Percentiles rank a stretch among this genome's conserved stretches.
These are phyloP conservation scores for Zygaena filipendulae DNA, from an alignment of 2,888 invertebrate genomes.

Conservation along the genomic window DNA sequence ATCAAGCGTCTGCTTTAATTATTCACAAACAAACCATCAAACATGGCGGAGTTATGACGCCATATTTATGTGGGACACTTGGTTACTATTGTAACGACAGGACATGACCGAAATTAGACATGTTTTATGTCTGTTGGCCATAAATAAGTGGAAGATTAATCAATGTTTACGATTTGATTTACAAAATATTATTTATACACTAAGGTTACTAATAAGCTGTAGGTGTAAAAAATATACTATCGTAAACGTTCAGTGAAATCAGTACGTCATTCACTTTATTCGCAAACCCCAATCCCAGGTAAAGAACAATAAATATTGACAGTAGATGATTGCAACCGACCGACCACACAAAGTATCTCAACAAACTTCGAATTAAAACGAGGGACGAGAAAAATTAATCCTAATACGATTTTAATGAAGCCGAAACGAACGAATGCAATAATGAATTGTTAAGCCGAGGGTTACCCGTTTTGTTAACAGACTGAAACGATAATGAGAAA, in stretches of 20 bases:
- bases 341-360: constrained; percentile 59
- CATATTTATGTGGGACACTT: constrained; percentile 26
- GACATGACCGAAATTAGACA: constrained; percentile 26
- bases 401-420: constrained; percentile 70
- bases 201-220: too few species aligned
- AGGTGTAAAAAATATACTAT: too few species aligned
- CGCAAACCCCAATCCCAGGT: too few species aligned
- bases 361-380: constrained; percentile 63
- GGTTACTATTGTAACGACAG: constrained; percentile 27
- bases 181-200: too few species aligned
- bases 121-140: too few species aligned
- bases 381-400: constrained; percentile 67
- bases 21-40: constrained; percentile 25
- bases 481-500: constrained; percentile 30
- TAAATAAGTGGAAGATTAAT: too few species aligned
- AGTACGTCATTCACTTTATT: constrained; percentile 14
- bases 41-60: constrained; percentile 21
- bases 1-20: too few species aligned
- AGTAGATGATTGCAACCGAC: constrained; percentile 59
- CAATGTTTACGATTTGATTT: too few species aligned
- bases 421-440: constrained; percentile 62
- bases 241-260: too few species aligned
- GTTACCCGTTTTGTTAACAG: constrained; percentile 41
- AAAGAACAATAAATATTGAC: constrained; percentile 61
- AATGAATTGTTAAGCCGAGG: constrained; percentile 59